These are phyloP conservation scores for Mythimna pallens DNA, from an alignment of 2,888 invertebrate genomes.

Conservation along the genomic window DNA sequence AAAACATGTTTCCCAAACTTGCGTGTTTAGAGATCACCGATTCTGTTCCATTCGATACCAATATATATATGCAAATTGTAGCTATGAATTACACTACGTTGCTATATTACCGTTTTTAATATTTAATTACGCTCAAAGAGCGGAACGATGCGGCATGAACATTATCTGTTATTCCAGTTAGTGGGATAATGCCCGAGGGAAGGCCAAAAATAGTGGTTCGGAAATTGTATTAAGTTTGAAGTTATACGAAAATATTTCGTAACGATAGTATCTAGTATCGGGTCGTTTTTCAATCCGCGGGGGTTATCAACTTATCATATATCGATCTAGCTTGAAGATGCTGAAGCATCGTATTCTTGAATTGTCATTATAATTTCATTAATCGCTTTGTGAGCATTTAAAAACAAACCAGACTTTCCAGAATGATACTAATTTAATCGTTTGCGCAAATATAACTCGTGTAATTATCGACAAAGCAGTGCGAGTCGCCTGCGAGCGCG, in stretches of 20 bases:
- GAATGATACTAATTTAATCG: conserved; percentile 25
- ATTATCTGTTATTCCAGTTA: conserved; percentile 52
- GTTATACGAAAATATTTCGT: neutral
- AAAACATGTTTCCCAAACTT: neutral
- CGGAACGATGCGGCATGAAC: conserved; percentile 44
- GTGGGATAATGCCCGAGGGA: conserved; percentile 45
- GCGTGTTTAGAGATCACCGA: conserved; percentile 24
- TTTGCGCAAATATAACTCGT: conserved; percentile 48
- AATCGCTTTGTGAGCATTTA: neutral
- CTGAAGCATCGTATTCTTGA: too few relatives aligned
- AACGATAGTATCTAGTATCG: neutral
- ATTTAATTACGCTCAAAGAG: conserved; percentile 59
- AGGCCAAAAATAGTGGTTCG: conserved; percentile 39
- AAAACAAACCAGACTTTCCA: conserved; percentile 21
- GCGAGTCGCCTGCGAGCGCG: conserved; percentile 70
- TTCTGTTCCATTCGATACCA: conserved; percentile 25
- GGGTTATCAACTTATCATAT: neutral
- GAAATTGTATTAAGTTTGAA: conserved; percentile 35
- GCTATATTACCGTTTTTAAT: conserved; percentile 53
- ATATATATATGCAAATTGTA: conserved; percentile 44
- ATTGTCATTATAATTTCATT: conserved; percentile 6
- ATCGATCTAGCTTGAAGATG: neutral
- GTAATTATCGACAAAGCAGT: conserved; percentile 64
- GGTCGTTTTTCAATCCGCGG: conserved; percentile 3
- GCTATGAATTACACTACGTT: conserved; percentile 47